Base-by-base conservation (phyloP, 2,113 vertebrate genomes). In the Anolis sagrei region DNA sequence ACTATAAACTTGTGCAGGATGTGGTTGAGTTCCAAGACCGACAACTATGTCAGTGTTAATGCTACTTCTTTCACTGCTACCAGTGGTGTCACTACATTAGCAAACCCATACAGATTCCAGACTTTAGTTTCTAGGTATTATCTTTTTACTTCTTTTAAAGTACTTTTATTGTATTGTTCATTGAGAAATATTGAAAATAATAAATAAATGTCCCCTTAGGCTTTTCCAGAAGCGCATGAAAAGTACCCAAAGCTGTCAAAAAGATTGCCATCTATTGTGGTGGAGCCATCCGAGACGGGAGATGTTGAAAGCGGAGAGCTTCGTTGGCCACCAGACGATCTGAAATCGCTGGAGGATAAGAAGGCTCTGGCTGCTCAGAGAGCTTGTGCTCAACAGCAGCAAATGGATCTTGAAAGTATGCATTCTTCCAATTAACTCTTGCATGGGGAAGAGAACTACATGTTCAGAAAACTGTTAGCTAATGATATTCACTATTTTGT, bases 241-340 rank as follows among this genome's bases (percentile, higher is more conserved):
- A 96, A 97, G 88, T 96, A 95, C 84, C 97, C 97, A 18, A 98
- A 98, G 95, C 82, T 98, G 93, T 96, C 97, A 83, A 98, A 98
- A 93, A 95, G 98, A 58, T 95, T 98, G 87, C 98, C 98, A 0
- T 98, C 98, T 0, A 98, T 98, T 2, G 97, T 98, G 73, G 98
- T 98, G 87, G 98, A 98, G 93, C 97, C 98, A 0, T 97, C 95
- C 0, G 97, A 98, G 44, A 95, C 92, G 0, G 93, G 95, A 0
- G 97, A 98, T 68, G 98, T 98, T 89, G 98, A 98, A 93, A 98
- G 98, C 0, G 98, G 98, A 27, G 98, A 98, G 95, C 95, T 98
- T 1, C 97, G 98, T 82, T 98, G 98, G 98, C 98, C 98, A 5
- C 98, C 98, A 0, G 97, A 97, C 49, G 97, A 98, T 84, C 93